Conservation (phyloP, 2,888 invertebrate species). For the Tinea semifulvella region DNA sequence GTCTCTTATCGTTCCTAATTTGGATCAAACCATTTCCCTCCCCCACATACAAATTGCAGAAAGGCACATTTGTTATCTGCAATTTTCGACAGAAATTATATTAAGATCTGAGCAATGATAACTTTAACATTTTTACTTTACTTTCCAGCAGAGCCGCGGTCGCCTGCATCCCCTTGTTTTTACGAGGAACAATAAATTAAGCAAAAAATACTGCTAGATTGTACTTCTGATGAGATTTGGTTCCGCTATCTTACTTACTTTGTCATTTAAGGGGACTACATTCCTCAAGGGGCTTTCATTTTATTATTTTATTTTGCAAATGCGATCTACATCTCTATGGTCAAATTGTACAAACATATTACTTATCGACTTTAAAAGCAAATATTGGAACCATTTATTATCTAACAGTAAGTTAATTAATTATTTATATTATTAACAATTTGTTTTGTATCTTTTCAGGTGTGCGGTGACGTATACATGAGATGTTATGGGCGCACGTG, state of each 20-base stretch:
- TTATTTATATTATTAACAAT: conserved; percentile 14
- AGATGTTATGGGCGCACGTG: conserved; percentile 63
- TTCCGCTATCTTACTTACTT: conserved; percentile 13
- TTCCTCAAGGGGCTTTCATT: conserved; percentile 24
- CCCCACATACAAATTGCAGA: conserved; percentile 49
- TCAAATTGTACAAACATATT: no score
- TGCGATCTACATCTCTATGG: no score
- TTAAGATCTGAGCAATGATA: conserved; percentile 57
- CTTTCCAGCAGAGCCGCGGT: conserved; percentile 10
- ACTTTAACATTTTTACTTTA: conserved; percentile 51
- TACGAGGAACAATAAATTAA: conserved; percentile 52
- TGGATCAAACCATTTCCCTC: conserved; percentile 57
- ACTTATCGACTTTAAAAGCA: no score
- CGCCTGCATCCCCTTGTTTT: conserved; percentile 20
- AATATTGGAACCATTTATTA: no score
- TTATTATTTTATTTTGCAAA: conserved; percentile 13
- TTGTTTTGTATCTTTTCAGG: conserved; percentile 39
- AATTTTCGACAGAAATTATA: conserved; percentile 58
- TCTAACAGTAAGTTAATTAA: no score
- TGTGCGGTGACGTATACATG: conserved; percentile 48
- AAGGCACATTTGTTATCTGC: conserved; percentile 57
- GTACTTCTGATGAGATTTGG: conserved; percentile 35
- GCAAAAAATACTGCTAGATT: conserved; percentile 37
- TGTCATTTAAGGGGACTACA: background rate
- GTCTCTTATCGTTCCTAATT: conserved; percentile 56